Evolutionary conservation across 2,888 invertebrate species (phyloP).

Genomic region (Aromia moschata): DNA sequence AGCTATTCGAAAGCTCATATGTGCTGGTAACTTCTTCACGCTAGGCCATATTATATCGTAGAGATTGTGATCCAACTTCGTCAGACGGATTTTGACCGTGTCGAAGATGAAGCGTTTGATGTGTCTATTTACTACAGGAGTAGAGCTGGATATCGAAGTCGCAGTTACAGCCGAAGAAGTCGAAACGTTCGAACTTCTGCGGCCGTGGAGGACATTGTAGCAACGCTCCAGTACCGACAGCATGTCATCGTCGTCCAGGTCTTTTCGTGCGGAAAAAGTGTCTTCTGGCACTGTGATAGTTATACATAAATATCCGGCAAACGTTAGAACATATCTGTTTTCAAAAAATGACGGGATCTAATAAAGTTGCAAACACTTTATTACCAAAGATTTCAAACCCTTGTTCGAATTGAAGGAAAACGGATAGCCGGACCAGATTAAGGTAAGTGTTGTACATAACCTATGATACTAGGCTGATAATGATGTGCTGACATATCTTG

Average conservation of each 20-base stretch:
- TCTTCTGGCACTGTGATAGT: slow-evolving; percentile 75
- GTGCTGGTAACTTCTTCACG: slow-evolving; percentile 77
- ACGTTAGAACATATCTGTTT: slow-evolving; percentile 5
- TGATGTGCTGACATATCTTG: too few relatives aligned
- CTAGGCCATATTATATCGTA: slow-evolving; percentile 92
- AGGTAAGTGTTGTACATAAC: too few relatives aligned
- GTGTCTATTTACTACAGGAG: slow-evolving; percentile 76
- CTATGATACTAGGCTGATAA: too few relatives aligned
- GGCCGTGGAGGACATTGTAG: slow-evolving; percentile 74
- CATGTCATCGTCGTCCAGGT: slow-evolving; percentile 75
- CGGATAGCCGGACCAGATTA: too few relatives aligned
- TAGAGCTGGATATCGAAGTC: slow-evolving; percentile 51
- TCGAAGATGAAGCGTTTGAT: slow-evolving; percentile 79
- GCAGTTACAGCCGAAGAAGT: slow-evolving; percentile 66
- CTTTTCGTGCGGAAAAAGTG: slow-evolving; percentile 76
- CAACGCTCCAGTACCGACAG: slow-evolving; percentile 80
- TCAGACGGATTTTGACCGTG: slow-evolving; percentile 76
- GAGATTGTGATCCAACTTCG: slow-evolving; percentile 85
- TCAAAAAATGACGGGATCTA: slow-evolving; percentile 14
- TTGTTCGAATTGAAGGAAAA: too few relatives aligned
- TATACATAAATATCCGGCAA: slow-evolving; percentile 11
- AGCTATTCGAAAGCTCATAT: slow-evolving; percentile 66
- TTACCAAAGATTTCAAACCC: too few relatives aligned
- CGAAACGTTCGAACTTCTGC: slow-evolving; percentile 67
- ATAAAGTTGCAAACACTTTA: too few relatives aligned